A percentile compares a stretch with the other conserved stretches of the same genome.
Conservation (phyloP, 1,140 invertebrate genomes). For the Pseudomyrmex pallidus region DNA sequence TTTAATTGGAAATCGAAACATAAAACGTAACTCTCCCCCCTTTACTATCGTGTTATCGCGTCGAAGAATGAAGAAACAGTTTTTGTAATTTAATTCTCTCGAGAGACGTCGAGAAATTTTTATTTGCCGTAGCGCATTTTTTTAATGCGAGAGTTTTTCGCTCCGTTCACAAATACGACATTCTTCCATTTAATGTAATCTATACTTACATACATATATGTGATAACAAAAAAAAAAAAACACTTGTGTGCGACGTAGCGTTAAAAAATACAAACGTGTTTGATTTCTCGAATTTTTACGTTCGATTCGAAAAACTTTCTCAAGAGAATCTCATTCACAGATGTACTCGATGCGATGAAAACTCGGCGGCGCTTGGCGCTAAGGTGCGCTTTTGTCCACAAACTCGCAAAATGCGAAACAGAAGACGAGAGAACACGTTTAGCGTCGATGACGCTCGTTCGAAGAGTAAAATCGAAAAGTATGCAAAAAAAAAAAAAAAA, state of each 20-base stretch:
- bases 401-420: not conserved
- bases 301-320: not conserved
- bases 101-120: conserved; percentile 11
- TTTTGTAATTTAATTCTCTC: conserved; percentile 4
- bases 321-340: not conserved
- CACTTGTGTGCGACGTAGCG: not conserved
- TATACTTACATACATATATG: not conserved
- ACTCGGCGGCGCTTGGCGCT: no score
- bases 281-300: not conserved
- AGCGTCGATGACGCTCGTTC: conserved; percentile 15
- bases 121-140: conserved; percentile 11
- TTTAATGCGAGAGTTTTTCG: not conserved
- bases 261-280: not conserved
- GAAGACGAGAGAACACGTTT: conserved; percentile 3
- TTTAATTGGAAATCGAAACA: conserved; percentile 1
- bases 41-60: not conserved
- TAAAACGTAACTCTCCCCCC: not conserved
- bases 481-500: not conserved
- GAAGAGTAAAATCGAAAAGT: not conserved
- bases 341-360: not conserved
- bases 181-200: not conserved
- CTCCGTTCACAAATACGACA: not conserved
- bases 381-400: not conserved
- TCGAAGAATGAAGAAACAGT: not conserved
- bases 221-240: not conserved